Conservation (phyloP, 2,797 vertebrate species). For the Bovichtus variegatus region DNA sequence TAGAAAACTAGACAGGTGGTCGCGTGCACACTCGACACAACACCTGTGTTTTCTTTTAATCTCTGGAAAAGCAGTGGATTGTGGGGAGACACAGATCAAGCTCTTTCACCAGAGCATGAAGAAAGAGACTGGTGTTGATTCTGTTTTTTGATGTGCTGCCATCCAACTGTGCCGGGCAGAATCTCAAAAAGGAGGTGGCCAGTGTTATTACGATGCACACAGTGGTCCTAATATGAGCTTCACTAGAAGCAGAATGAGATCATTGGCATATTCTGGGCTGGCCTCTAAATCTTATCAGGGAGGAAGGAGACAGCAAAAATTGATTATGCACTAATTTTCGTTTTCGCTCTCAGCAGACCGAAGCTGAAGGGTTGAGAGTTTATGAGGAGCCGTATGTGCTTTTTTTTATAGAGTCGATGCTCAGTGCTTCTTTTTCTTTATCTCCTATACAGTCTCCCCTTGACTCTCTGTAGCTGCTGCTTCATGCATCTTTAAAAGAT, state of each 20-base stretch:
- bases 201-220: slow-evolving; percentile 43
- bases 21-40: slow-evolving; percentile 15
- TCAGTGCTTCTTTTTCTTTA: slow-evolving; percentile 32
- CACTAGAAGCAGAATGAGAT: slow-evolving; percentile 14
- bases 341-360: slow-evolving; percentile 10
- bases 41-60: slow-evolving; percentile 50
- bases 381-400: slow-evolving; percentile 21
- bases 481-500: slow-evolving; percentile 85
- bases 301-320: slow-evolving; percentile 16
- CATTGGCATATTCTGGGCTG: slow-evolving; percentile 17
- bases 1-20: slow-evolving; percentile 31
- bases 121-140: slow-evolving; percentile 32
- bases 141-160: slow-evolving; percentile 56
- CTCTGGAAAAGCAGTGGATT: slow-evolving; percentile 29
- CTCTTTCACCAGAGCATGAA: slow-evolving; percentile 23
- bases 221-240: slow-evolving; percentile 36
- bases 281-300: slow-evolving; percentile 34
- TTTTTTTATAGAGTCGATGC: slow-evolving; percentile 7
- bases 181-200: slow-evolving; percentile 42
- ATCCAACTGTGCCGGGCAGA: slow-evolving; percentile 34
- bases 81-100: slow-evolving; percentile 29
- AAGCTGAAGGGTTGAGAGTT: slow-evolving; percentile 23
- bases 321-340: slow-evolving; percentile 21
- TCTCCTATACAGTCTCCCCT: slow-evolving; percentile 24
- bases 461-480: slow-evolving; percentile 57